Base-by-base conservation (phyloP, 2,888 invertebrate genomes). In the Schizaphis graminum region DNA sequence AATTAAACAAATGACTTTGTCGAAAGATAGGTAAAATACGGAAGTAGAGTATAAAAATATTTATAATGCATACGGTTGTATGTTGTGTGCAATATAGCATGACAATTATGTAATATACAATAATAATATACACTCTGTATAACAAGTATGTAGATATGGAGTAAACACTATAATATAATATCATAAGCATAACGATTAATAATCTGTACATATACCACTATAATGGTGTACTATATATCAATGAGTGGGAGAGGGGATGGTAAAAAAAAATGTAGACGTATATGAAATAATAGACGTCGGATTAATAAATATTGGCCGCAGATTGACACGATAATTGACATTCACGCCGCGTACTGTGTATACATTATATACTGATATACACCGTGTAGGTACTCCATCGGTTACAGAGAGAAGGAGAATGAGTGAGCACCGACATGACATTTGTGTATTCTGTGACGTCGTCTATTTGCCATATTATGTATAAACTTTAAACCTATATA, bases 271-370 rank as follows among this genome's bases (percentile, higher is more conserved):
- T 21, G n/a, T 49, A 77, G 67, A 91, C 49, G 24, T 49, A n/a
- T 53, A 26, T 77, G 35, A 77, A 92, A 44, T 56, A 92, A 92
- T 28, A 28, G 61, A 67, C 87, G 47, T 53, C 67, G 3, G 28
- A 87, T 49, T n/a, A 86, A 87, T 92, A 86, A 87, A 91, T 35
- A 85, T 88, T 44, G 35, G 26, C 10, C 87, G 35, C 24, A 21
- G 92, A 87, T 92, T 88, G 92, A 88, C 87, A 21, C 49, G 92
- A 92, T 88, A 88, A 92, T 92, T 92, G 87, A 47, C 88, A 92
- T 92, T 92, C 92, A 88, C 92, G 61, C 47, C 47, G 35, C 13
- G 85, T 57, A n/a, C 41, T 67, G 61, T n/a, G n/a, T 67, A n/a
- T 67, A 67, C 24, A 67, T 16, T 16, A 67, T 67, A 67, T 67